These are phyloP conservation scores for Andrena bucephala DNA, from an alignment of 2,888 invertebrate genomes.

Conservation along the genomic window DNA sequence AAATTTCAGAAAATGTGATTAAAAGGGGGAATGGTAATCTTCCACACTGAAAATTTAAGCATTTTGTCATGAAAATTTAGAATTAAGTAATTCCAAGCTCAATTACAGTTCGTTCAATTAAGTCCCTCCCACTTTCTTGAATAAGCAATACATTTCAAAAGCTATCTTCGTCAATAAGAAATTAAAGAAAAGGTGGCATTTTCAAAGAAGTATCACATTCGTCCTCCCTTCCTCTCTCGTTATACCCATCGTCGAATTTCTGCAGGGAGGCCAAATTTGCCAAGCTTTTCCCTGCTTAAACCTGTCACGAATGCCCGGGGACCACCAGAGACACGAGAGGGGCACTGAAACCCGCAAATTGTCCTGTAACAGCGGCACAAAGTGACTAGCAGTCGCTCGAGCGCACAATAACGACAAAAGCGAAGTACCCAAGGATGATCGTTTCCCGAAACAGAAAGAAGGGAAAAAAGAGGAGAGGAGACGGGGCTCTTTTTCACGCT, in stretches of 20 bases:
- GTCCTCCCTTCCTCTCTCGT: no score
- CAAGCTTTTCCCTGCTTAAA: slow-evolving; percentile 19
- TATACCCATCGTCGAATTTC: not conserved
- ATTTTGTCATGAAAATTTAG: no score
- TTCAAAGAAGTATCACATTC: no score
- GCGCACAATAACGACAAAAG: slow-evolving; percentile 71
- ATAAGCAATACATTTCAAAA: no score
- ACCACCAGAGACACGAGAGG: slow-evolving; percentile 44
- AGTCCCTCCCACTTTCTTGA: no score
- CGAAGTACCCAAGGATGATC: slow-evolving; percentile 72
- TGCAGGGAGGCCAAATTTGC: not conserved
- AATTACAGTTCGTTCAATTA: no score
- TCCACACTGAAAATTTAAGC: no score
- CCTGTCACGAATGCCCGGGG: not conserved
- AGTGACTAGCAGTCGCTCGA: slow-evolving; percentile 57
- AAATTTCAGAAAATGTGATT: no score
- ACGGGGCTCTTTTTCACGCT: slow-evolving; percentile 68
- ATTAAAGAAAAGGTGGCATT: no score
- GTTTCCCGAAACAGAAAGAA: slow-evolving; percentile 65
- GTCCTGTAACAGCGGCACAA: slow-evolving; percentile 74
- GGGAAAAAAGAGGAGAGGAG: slow-evolving; percentile 1
- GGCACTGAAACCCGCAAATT: slow-evolving; percentile 68
- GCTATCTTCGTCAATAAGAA: no score
- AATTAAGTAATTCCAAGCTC: no score
- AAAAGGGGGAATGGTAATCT: no score